Conservation (phyloP, 2,888 invertebrate species). For the Ectemnius continuus region DNA sequence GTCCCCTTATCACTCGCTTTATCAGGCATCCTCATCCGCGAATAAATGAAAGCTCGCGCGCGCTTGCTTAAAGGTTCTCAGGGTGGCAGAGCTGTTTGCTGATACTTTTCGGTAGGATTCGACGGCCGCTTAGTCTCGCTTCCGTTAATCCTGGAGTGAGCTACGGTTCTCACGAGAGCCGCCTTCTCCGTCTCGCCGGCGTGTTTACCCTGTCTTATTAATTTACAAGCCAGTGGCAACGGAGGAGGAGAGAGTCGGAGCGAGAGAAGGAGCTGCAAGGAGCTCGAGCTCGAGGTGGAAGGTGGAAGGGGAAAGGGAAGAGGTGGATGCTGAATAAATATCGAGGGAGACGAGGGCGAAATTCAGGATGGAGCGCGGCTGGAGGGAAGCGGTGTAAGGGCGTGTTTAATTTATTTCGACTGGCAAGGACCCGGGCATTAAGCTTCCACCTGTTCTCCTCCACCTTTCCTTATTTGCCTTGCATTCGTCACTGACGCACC, state of each 20-base stretch:
- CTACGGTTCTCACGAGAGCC: conserved; percentile 28
- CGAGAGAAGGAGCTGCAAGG: too few relatives aligned
- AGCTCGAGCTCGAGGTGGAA: not conserved
- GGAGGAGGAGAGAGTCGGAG: too few relatives aligned
- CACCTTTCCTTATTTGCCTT: conserved; percentile 63
- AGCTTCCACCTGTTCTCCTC: conserved; percentile 61
- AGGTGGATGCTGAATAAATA: conserved; percentile 69
- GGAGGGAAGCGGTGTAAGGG: conserved; percentile 53
- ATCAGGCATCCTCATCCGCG: conserved; percentile 24
- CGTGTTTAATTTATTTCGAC: conserved; percentile 72
- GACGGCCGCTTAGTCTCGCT: conserved; percentile 44
- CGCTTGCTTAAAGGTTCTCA: too few relatives aligned
- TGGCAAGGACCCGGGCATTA: conserved; percentile 65
- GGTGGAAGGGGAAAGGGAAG: conserved; percentile 26
- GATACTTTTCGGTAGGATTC: conserved; percentile 56
- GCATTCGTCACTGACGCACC: conserved; percentile 62
- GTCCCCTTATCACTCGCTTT: not conserved
- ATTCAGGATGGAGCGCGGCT: conserved; percentile 53
- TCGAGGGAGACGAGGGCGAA: conserved; percentile 65
- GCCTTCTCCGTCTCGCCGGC: conserved; percentile 25
- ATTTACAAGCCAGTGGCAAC: conserved; percentile 60
- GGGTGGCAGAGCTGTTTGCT: too few relatives aligned
- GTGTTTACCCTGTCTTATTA: conserved; percentile 70
- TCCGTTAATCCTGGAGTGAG: conserved; percentile 51
- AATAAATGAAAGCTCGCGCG: conserved; percentile 42